Evolutionary conservation across 1,140 invertebrate species (phyloP).

Genomic region (Trissolcus basalis): DNA sequence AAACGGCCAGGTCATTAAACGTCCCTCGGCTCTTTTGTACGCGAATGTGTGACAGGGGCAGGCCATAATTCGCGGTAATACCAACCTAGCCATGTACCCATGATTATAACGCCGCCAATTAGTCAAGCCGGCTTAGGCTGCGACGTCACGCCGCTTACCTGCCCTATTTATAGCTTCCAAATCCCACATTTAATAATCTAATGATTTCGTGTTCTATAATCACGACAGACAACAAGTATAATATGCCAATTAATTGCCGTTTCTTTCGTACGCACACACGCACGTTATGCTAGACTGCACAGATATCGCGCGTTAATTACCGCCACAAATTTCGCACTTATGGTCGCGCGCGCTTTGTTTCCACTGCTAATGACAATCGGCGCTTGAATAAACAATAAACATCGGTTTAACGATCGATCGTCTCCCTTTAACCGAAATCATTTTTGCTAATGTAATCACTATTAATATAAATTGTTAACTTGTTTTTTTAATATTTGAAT

Average conservation of each 20-base stretch:
- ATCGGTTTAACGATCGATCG: slow-evolving; percentile 47
- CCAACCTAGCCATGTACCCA: slow-evolving; percentile 76
- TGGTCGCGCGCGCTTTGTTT: slow-evolving; percentile 1
- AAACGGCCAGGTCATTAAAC: slow-evolving; percentile 76
- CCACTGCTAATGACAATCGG: slow-evolving; percentile 28
- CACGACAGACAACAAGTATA: slow-evolving; percentile 32
- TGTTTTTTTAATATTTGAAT: too few species aligned
- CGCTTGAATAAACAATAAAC: slow-evolving; percentile 57
- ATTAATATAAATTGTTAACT: too few species aligned
- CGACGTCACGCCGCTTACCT: slow-evolving; percentile 51
- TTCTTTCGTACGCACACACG: slow-evolving; percentile 16
- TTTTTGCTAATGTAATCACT: too few species aligned
- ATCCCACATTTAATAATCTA: slow-evolving; percentile 52
- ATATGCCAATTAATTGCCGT: slow-evolving; percentile 49
- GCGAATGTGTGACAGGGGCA: slow-evolving; percentile 63
- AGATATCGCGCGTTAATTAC: slow-evolving; percentile 37
- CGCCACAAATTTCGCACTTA: slow-evolving; percentile 50
- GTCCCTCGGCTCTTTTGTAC: slow-evolving; percentile 63
- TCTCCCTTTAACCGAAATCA: slow-evolving; percentile 27
- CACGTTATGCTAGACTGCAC: too few species aligned
- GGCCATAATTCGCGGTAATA: slow-evolving; percentile 77
- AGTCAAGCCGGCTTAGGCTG: slow-evolving; percentile 76
- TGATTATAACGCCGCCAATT: slow-evolving; percentile 77
- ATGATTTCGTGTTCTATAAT: slow-evolving; percentile 40
- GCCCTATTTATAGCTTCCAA: slow-evolving; percentile 49